Base-by-base conservation (phyloP, 2,888 invertebrate species). In the Spialia ferax region DNA sequence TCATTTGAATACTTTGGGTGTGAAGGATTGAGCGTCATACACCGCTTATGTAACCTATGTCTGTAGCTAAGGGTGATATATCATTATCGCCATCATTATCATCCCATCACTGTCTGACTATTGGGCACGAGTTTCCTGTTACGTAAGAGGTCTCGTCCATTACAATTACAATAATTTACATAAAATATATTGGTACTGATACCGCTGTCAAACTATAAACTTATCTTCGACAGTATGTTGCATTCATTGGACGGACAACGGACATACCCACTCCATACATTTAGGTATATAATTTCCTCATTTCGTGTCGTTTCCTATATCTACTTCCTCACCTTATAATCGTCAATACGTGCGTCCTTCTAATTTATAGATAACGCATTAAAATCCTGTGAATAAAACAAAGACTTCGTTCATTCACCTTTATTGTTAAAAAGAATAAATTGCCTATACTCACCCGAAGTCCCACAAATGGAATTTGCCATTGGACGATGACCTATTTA, bases 401-500 rank as follows among this genome's bases (percentile, higher is more conserved):
- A 54, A 54, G 26, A 15, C 50, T 35, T 64, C 11, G 56, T 45
- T 48, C 45, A 15, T 48, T 56, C 55, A 64, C 56, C 56, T 35
- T 57, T 64, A 45, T 50, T 65, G 29, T 32, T n/a, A 10, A 66
- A 52, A 10, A 54, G 38, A 42, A 50, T n/a, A n/a, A 52, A 65
- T 65, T 65, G 42, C 18, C 52, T 23, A 10, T 22, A 32, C 38
- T 52, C 22, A n/a, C 23, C 32, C 26, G 42, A 32, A 55, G 60
- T 45, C 54, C 48, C 45, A 45, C 60, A 38, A 54, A 54, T 45
- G 60, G 66, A 66, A 66, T 66, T 60, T 66, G 45, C 66, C 66
- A 66, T 54, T 66, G 66, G 66, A 45, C 60, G 52, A 45, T 65
- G 50, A 45, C 42, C 60, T 45, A 55, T 66, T 66, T 61, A 55